These are phyloP conservation scores for Notarius quadriscutis DNA, from an alignment of 2,113 vertebrate genomes.

Conservation along the genomic window DNA sequence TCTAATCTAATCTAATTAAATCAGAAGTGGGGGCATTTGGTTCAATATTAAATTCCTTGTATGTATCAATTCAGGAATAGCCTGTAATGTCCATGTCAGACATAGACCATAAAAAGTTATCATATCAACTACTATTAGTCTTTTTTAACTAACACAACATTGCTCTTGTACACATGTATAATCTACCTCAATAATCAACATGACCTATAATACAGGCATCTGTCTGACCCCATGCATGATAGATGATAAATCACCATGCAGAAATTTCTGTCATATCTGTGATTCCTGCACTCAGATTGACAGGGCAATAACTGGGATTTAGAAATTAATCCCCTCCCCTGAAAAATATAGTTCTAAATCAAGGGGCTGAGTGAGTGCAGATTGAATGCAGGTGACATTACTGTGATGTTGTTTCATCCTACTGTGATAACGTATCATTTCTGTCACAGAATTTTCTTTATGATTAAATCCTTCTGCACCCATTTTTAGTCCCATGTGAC, in stretches of 20 bases:
- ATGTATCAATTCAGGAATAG: neutral
- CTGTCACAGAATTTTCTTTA: constrained; percentile 1
- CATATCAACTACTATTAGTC: neutral
- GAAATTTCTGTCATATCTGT: constrained; percentile 3
- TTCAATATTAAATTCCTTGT: no score
- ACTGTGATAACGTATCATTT: constrained; percentile 30
- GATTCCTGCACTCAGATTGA: constrained; percentile 11
- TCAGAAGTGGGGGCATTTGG: no score
- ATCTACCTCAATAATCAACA: constrained; percentile 4
- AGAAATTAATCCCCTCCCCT: constrained; percentile 39
- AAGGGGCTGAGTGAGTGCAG: constrained; percentile 8
- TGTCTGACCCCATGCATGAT: neutral
- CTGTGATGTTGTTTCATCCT: constrained; percentile 12
- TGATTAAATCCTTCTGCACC: constrained; percentile 38
- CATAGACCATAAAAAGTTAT: neutral
- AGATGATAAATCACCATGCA: constrained; percentile 6
- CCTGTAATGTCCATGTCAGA: no score
- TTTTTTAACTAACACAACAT: neutral
- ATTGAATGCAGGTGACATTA: constrained; percentile 37
- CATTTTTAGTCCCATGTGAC: neutral
- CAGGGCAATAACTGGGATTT: constrained; percentile 33
- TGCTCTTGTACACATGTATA: neutral
- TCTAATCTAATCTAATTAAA: no score
- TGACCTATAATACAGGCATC: neutral
- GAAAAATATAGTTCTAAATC: constrained; percentile 25